A percentile compares a stretch with the other conserved stretches of the same genome.
phyloP scores from a whole-genome alignment of 2,797 vertebrate species.

The Bufotes viridis region DNA sequence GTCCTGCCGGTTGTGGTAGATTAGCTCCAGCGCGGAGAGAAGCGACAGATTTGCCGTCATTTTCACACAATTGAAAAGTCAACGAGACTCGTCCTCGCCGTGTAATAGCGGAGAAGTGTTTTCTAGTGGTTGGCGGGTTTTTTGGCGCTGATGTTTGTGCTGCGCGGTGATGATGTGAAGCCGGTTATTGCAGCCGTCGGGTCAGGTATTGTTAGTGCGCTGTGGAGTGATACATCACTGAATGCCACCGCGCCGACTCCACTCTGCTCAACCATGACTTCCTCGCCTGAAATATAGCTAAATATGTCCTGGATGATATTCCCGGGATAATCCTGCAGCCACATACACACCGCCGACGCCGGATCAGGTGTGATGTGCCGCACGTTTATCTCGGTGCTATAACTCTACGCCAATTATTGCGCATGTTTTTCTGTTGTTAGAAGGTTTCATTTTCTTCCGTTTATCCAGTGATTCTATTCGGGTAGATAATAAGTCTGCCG shows the following conservation, averaged over 20 bases:
- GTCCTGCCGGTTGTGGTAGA: background rate
- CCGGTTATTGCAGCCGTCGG: slow-evolving; percentile 37
- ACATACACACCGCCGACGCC: background rate
- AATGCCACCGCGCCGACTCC: background rate
- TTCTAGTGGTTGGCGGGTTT: background rate
- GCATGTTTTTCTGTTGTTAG: too few species aligned
- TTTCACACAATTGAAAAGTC: slow-evolving; percentile 23
- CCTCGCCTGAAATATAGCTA: background rate
- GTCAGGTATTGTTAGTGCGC: slow-evolving; percentile 33
- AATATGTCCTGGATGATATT: background rate
- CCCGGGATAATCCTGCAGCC: background rate
- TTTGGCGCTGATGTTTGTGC: slow-evolving; percentile 19
- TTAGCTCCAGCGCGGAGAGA: background rate
- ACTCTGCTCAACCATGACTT: slow-evolving; percentile 16
- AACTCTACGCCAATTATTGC: too few species aligned
- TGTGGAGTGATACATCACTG: slow-evolving; percentile 32
- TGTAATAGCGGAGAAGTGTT: background rate
- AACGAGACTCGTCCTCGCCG: background rate
- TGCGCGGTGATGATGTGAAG: slow-evolving; percentile 1
- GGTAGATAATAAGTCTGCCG: too few species aligned
- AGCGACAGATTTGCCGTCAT: slow-evolving; percentile 13
- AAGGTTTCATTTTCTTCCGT: too few species aligned
- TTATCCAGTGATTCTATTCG: too few species aligned
- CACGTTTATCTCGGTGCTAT: too few species aligned
- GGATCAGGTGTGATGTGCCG: too few species aligned